phyloP scores from a whole-genome alignment of 2,888 invertebrate species.

The Merodon equestris region DNA sequence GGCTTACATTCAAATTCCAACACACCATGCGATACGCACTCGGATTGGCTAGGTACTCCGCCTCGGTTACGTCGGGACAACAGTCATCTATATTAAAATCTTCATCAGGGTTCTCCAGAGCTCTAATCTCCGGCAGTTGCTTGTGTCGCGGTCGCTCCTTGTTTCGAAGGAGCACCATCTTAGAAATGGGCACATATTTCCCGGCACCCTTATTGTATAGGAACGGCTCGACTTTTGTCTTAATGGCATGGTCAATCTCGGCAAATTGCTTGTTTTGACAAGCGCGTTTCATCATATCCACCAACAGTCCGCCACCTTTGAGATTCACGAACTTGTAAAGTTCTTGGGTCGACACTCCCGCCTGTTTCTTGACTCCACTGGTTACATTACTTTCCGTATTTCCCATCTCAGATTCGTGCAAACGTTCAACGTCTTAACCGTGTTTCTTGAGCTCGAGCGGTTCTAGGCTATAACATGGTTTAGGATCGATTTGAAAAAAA shows the following conservation, averaged over 20 bases:
- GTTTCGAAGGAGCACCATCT: constrained; percentile 91
- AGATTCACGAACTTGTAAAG: constrained; percentile 94
- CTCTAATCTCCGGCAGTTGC: constrained; percentile 86
- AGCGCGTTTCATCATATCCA: constrained; percentile 95
- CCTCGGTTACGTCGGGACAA: constrained; percentile 83
- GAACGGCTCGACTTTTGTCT: constrained; percentile 93
- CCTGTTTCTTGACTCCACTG: constrained; percentile 97
- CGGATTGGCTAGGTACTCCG: constrained; percentile 83
- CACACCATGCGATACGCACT: constrained; percentile 90
- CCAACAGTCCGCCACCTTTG: constrained; percentile 95
- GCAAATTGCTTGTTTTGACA: constrained; percentile 93
- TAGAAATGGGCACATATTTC: constrained; percentile 92
- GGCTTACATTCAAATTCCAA: constrained; percentile 88
- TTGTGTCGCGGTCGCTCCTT: constrained; percentile 90
- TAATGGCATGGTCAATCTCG: constrained; percentile 94
- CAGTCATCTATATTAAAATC: constrained; percentile 91
- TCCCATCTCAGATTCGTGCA: constrained; percentile 81
- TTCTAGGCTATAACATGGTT: constrained; percentile 21
- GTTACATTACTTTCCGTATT: constrained; percentile 94
- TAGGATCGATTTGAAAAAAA: constrained; percentile 11
- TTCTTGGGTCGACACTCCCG: constrained; percentile 89
- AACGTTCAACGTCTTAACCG: not conserved
- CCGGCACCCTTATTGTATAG: constrained; percentile 96
- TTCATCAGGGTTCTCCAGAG: constrained; percentile 91
- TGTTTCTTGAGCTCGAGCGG: not conserved